Evolutionary conservation across 2,113 vertebrate species (phyloP).

Genomic region (Entomyzon cyanotis): DNA sequence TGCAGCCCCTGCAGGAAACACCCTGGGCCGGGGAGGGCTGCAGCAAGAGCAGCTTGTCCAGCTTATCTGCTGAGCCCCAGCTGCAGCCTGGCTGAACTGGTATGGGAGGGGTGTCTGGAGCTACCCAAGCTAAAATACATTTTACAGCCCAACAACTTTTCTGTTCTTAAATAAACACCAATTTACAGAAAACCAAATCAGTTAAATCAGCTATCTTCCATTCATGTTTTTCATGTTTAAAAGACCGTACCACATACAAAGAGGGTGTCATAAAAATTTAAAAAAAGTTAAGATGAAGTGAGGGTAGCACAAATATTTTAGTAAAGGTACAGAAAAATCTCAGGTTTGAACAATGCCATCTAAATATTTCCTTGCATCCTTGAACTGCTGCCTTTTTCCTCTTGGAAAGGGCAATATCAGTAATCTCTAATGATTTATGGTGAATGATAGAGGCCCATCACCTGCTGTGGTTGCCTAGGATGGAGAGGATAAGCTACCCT

Average conservation of each 20-base stretch:
- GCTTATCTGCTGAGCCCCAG: background rate
- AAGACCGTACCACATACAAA: background rate
- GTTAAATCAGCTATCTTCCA: background rate
- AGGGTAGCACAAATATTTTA: background rate
- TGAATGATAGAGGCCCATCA: background rate
- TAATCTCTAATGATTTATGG: background rate
- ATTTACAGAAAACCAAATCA: background rate
- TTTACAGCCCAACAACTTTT: background rate
- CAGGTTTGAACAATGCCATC: background rate
- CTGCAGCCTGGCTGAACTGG: background rate
- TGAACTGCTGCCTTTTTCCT: background rate
- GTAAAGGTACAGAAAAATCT: background rate
- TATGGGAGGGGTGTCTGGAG: background rate
- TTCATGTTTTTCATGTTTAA: background rate
- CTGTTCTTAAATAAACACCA: background rate
- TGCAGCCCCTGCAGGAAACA: background rate
- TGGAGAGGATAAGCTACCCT: background rate
- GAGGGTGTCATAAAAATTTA: background rate
- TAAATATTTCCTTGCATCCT: background rate
- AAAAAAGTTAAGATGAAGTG: background rate
- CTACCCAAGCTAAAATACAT: background rate
- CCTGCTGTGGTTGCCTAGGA: background rate
- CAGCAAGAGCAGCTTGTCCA: background rate
- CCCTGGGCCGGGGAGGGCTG: background rate
- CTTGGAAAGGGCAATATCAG: background rate